Base-by-base conservation (phyloP, 53 echinoderm and acorn worm species). In the Luidia sarsii region DNA sequence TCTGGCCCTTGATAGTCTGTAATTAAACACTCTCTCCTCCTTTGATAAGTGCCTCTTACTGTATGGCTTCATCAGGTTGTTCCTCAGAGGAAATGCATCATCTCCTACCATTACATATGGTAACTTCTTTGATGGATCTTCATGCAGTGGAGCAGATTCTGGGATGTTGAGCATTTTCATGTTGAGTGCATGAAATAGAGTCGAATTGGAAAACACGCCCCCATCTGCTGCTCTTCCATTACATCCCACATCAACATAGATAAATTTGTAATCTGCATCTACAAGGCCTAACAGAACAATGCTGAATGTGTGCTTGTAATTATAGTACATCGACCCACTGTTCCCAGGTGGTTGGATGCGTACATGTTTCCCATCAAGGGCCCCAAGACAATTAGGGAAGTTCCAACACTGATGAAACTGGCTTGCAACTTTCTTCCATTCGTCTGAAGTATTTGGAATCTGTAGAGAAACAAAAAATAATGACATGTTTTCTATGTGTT, bases 321-420 rank as follows among this genome's bases (percentile, higher is more conserved):
- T 90, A 63, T 38, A 86, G 57, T 66, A 90, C 1, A 41, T 48
- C 13, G 68, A 68, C 13, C 86, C 82, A 22, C 69, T 59, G 25
- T 63, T 87, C 2, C 56, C 24, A 11, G 86, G 90, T 2, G 62
- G 45, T 36, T 82, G 37, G 16, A 90, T 56, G 0, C 62, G 36
- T 4, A 90, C 53, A 59, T 86, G 82, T 23, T 90, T 90, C 23
- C 86, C 90, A 68, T 80, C 90, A 23, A 86, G 25, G 2, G 86
- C 83, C 0, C 82, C 90, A 9, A 82, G 49, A 55, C 90, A 86
- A 59, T 90, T 82, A 1, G 90, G 86, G 52, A 86, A 90, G 46
- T 86, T 54, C 86, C 89, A 89, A 48, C 85, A 23, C 10, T 15
- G 18, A 5, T 35, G 39, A 62, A 61, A 82, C 36, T 49, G 50